Evolutionary conservation across 2,888 invertebrate species (phyloP).

Genomic region (Eupelmus urozonus): DNA sequence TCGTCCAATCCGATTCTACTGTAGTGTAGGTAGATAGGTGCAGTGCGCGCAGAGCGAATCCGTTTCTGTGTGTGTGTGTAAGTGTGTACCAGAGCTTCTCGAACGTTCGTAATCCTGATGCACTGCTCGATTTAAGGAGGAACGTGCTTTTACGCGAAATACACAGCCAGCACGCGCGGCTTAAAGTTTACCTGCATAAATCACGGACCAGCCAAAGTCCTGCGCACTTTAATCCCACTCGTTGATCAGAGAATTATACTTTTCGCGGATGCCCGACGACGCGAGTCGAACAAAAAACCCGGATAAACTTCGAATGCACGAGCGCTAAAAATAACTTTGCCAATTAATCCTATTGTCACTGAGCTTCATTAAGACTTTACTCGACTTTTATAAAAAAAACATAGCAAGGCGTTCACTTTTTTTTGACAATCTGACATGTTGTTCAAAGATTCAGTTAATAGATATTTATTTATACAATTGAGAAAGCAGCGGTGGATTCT

Average conservation of each 20-base stretch:
- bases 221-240: slow-evolving; percentile 50
- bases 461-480: too few species aligned
- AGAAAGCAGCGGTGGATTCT: too few species aligned
- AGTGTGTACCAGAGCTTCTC: neutral
- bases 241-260: slow-evolving; percentile 48
- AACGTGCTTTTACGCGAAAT: slow-evolving; percentile 30
- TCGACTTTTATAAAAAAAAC: too few species aligned
- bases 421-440: too few species aligned
- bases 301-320: too few species aligned
- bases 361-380: too few species aligned
- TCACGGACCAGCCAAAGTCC: slow-evolving; percentile 26
- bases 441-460: too few species aligned
- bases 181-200: slow-evolving; percentile 48
- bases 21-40: neutral
- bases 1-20: slow-evolving; percentile 36
- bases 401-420: too few species aligned
- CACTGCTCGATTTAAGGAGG: slow-evolving; percentile 54
- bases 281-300: neutral
- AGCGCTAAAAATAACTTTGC: too few species aligned
- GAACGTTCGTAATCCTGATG: slow-evolving; percentile 53
- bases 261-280: neutral
- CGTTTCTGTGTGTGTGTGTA: neutral
- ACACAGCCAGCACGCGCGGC: slow-evolving; percentile 8
- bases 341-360: too few species aligned
- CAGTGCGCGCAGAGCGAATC: too few species aligned